These are phyloP conservation scores for Drosophila basisetae DNA, from an alignment of 2,888 invertebrate species.

Conservation along the genomic window DNA sequence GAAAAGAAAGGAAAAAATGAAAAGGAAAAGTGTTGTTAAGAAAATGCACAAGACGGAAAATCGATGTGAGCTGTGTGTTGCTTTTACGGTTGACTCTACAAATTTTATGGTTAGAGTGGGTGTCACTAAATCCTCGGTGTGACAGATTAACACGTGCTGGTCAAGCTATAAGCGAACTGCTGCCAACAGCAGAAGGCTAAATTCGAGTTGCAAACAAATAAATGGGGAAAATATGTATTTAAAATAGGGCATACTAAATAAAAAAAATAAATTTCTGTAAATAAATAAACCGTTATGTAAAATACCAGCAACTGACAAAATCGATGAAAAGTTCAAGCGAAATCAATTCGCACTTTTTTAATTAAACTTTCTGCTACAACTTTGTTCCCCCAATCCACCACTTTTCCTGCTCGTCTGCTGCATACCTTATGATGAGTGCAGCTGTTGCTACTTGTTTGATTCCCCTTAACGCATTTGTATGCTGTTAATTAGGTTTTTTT, in stretches of 20 bases:
- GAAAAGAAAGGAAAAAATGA: constrained; percentile 24
- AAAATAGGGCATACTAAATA: neutral
- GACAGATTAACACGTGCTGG: constrained; percentile 77
- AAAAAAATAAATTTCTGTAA: constrained; percentile 6
- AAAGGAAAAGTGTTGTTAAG: constrained; percentile 69
- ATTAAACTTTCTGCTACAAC: constrained; percentile 41
- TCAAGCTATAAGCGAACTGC: constrained; percentile 34
- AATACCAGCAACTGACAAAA: constrained; percentile 4
- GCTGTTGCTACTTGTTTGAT: constrained; percentile 9
- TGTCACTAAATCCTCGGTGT: constrained; percentile 71
- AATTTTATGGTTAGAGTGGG: constrained; percentile 32
- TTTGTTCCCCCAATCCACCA: neutral
- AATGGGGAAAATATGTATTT: constrained; percentile 13
- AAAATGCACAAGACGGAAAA: constrained; percentile 77
- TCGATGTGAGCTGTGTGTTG: constrained; percentile 55
- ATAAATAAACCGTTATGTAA: neutral
- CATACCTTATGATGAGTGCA: constrained; percentile 13
- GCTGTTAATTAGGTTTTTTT: constrained; percentile 11
- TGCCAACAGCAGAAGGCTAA: constrained; percentile 64
- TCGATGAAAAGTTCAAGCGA: constrained; percentile 26
- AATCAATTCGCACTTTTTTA: constrained; percentile 60
- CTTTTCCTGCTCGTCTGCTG: neutral
- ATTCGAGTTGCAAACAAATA: constrained; percentile 37
- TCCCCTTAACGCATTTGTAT: neutral
- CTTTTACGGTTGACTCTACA: constrained; percentile 42